A percentile compares a stretch with the other conserved stretches of the same genome.
These are phyloP conservation scores for Geotrypetes seraphini DNA, from an alignment of 2,797 vertebrate genomes.

Conservation along the genomic window DNA sequence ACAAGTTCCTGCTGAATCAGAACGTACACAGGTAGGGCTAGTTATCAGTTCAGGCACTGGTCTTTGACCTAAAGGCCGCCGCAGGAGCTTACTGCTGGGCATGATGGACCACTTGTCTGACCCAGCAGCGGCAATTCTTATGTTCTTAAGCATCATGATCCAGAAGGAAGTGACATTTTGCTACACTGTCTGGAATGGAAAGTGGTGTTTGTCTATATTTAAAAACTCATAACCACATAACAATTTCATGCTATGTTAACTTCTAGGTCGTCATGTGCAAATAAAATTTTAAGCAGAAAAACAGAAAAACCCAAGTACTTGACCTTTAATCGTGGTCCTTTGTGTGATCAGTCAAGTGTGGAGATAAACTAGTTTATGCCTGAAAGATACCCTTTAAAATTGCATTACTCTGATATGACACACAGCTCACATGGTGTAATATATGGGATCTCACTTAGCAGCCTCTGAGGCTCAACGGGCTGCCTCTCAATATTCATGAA, in stretches of 20 bases:
- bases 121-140: too few relatives aligned
- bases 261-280: slow-evolving; percentile 21
- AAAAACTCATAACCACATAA: slow-evolving; percentile 39
- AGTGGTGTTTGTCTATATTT: slow-evolving; percentile 23
- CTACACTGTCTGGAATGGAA: slow-evolving; percentile 17
- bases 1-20: too few relatives aligned
- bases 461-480: slow-evolving; percentile 16
- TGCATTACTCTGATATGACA: slow-evolving; percentile 42
- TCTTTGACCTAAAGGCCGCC: too few relatives aligned
- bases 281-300: slow-evolving; percentile 43
- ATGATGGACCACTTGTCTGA: too few relatives aligned
- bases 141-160: slow-evolving; percentile 17
- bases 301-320: slow-evolving; percentile 42
- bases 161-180: background rate
- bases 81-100: too few relatives aligned
- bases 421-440: slow-evolving; percentile 17
- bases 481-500: slow-evolving; percentile 16
- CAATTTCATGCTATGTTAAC: slow-evolving; percentile 54
- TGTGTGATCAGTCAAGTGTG: slow-evolving; percentile 44
- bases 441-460: slow-evolving; percentile 24
- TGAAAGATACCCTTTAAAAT: slow-evolving; percentile 51
- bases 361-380: slow-evolving; percentile 37
- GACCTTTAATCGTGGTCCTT: slow-evolving; percentile 59
- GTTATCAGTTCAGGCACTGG: too few relatives aligned
- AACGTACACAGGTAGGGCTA: too few relatives aligned